These are phyloP conservation scores for Percopsis omiscomaycus DNA, from an alignment of 2,797 vertebrate species.

Conservation along the genomic window DNA sequence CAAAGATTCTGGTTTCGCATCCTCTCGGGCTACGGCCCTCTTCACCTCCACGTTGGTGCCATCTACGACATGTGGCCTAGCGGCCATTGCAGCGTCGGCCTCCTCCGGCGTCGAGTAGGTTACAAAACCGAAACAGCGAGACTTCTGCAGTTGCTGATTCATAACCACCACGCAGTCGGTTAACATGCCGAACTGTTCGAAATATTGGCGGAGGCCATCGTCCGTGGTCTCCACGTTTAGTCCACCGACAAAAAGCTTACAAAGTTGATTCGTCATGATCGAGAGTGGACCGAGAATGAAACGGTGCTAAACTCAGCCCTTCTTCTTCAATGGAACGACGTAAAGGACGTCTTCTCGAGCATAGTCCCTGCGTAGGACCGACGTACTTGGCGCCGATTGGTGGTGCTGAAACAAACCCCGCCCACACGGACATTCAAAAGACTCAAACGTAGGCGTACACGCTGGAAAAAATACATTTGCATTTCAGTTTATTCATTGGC, in stretches of 20 bases:
- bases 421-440: slow-evolving; percentile 19
- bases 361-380: slow-evolving; percentile 17
- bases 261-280: slow-evolving; percentile 86
- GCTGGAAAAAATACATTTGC: no score
- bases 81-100: slow-evolving; percentile 93
- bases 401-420: slow-evolving; percentile 31
- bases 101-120: slow-evolving; percentile 93
- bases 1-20: slow-evolving; percentile 92
- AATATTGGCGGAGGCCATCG: slow-evolving; percentile 91
- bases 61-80: slow-evolving; percentile 92
- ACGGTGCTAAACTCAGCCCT: slow-evolving; percentile 36
- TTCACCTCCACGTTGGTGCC: slow-evolving; percentile 95
- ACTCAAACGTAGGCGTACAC: neutral
- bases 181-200: slow-evolving; percentile 90
- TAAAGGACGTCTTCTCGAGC: slow-evolving; percentile 45
- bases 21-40: slow-evolving; percentile 94
- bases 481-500: no score
- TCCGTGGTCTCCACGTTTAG: slow-evolving; percentile 96
- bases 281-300: slow-evolving; percentile 35
- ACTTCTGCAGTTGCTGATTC: slow-evolving; percentile 94
- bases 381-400: slow-evolving; percentile 61
- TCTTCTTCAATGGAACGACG: slow-evolving; percentile 71
- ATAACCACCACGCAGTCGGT: slow-evolving; percentile 97
- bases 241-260: slow-evolving; percentile 96
- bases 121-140: slow-evolving; percentile 96